Percentiles rank a stretch among this genome's conserved stretches.
Evolutionary conservation across 2,113 vertebrate genomes (phyloP).

Genomic region (Piprites chloris): DNA sequence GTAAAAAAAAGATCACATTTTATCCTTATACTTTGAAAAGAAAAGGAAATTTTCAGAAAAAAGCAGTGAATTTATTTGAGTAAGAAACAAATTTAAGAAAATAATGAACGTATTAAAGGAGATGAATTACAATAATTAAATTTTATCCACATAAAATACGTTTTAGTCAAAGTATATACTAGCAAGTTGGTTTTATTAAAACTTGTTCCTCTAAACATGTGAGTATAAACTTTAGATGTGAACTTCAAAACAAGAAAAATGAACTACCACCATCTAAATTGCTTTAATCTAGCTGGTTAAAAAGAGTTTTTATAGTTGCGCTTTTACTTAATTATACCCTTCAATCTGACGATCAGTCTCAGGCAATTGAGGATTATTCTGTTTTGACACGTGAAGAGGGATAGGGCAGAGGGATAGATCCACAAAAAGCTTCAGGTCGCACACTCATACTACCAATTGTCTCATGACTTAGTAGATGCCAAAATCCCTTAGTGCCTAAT

Average conservation of each 20-base stretch:
- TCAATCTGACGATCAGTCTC: not conserved
- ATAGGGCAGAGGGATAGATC: not conserved
- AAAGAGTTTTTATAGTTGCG: not conserved
- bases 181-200: not conserved
- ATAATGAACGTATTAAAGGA: not conserved
- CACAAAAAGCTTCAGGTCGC: not conserved
- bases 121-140: not conserved
- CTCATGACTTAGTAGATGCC: not conserved
- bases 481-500: not conserved
- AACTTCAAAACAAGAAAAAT: constrained; percentile 18
- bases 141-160: not conserved
- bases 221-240: not conserved
- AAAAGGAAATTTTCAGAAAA: not conserved
- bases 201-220: not conserved
- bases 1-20: not conserved
- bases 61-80: not conserved
- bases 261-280: not conserved
- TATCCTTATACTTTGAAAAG: not conserved
- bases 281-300: not conserved
- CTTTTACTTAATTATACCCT: constrained; percentile 13
- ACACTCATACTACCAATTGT: not conserved
- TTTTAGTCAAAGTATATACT: not conserved
- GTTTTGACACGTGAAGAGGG: not conserved
- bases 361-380: not conserved
- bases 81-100: not conserved